phyloP scores from a whole-genome alignment of 1,140 invertebrate genomes.

The Mya arenaria region DNA sequence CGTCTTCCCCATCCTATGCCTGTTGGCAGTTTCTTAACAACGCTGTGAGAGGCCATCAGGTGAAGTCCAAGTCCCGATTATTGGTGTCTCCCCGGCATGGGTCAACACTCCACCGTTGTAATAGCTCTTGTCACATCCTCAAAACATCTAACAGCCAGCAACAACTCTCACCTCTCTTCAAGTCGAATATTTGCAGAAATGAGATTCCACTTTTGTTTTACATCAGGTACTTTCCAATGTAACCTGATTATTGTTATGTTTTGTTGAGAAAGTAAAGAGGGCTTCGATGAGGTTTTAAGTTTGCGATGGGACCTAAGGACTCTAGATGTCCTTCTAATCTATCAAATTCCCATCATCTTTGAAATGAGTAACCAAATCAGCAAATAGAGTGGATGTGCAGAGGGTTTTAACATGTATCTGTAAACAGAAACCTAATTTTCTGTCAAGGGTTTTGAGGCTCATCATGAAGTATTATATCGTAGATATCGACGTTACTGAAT shows the following conservation, averaged over 20 bases:
- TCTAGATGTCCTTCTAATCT: slow-evolving; percentile 44
- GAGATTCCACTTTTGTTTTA: slow-evolving; percentile 54
- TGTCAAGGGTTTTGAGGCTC: not conserved
- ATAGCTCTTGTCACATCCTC: slow-evolving; percentile 21
- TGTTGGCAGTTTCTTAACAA: slow-evolving; percentile 22
- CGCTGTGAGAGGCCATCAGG: not conserved
- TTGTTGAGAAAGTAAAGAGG: slow-evolving; percentile 15
- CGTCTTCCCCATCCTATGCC: slow-evolving; percentile 13
- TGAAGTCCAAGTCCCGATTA: slow-evolving; percentile 33
- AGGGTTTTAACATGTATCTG: slow-evolving; percentile 29
- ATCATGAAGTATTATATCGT: not conserved
- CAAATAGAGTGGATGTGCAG: slow-evolving; percentile 13
- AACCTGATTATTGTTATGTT: slow-evolving; percentile 53
- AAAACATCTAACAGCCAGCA: slow-evolving; percentile 20
- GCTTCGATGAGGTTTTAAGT: slow-evolving; percentile 17
- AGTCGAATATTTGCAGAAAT: slow-evolving; percentile 40
- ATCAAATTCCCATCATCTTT: slow-evolving; percentile 27
- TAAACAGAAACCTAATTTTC: slow-evolving; percentile 13
- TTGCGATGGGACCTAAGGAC: slow-evolving; percentile 26
- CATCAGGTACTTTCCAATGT: slow-evolving; percentile 47
- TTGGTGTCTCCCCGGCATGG: not conserved
- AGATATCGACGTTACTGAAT: not conserved
- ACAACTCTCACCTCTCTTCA: slow-evolving; percentile 38
- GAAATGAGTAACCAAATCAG: slow-evolving; percentile 38
- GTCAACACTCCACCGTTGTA: slow-evolving; percentile 35